Conservation (phyloP, 35 echinoderm and acorn worm genomes). For the Nesometra sesokonis region DNA sequence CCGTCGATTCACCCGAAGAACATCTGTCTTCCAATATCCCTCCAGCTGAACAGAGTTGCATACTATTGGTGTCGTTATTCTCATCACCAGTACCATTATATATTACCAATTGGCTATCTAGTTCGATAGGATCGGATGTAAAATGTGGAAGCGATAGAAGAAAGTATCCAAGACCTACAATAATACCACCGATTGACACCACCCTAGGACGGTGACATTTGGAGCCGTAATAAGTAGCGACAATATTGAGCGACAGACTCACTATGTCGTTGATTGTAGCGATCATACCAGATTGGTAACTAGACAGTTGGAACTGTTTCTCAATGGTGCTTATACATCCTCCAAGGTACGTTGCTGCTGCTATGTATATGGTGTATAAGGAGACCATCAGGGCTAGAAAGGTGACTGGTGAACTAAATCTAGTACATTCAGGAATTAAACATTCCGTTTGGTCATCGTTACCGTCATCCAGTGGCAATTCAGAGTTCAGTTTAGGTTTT, state of each 20-base stretch:
- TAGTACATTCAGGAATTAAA: background rate
- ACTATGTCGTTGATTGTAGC: slow-evolving; percentile 28
- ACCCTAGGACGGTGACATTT: slow-evolving; percentile 35
- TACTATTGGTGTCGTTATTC: background rate
- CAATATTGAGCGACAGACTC: slow-evolving; percentile 5
- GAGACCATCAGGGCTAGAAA: background rate
- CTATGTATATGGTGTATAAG: background rate
- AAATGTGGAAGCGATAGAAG: slow-evolving; percentile 24
- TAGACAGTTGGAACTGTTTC: slow-evolving; percentile 36
- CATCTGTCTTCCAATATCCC: background rate
- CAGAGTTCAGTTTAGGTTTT: background rate
- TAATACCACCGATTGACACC: background rate
- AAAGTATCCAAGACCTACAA: background rate
- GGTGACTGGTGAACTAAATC: background rate
- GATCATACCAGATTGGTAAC: slow-evolving; percentile 5
- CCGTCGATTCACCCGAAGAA: too few species aligned
- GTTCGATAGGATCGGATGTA: background rate
- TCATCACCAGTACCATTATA: background rate
- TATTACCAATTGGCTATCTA: too few species aligned
- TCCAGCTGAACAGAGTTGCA: background rate
- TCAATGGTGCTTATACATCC: slow-evolving; percentile 26
- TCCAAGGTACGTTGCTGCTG: slow-evolving; percentile 9
- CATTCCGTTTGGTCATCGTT: background rate
- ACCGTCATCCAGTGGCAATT: background rate
- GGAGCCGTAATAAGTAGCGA: slow-evolving; percentile 36